These are phyloP conservation scores for Chionodraco myersi DNA, from an alignment of 2,113 vertebrate species.

Conservation along the genomic window DNA sequence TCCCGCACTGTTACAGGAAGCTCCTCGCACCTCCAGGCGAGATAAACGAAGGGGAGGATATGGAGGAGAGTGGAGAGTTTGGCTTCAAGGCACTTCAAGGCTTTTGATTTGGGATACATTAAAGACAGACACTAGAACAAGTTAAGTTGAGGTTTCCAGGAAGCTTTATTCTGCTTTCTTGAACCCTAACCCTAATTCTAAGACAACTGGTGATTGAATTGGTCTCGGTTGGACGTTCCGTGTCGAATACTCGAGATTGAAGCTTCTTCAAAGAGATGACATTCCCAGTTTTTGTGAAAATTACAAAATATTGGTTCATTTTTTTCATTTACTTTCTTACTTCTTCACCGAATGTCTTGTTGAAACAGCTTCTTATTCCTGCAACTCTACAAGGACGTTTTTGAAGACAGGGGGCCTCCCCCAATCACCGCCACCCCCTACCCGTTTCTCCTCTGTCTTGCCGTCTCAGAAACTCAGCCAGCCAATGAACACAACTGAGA, in stretches of 20 bases:
- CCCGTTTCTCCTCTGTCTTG: slow-evolving; percentile 63
- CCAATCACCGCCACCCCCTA: not conserved
- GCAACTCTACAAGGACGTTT: slow-evolving; percentile 37
- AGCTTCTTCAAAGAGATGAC: not conserved
- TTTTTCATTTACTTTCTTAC: not conserved
- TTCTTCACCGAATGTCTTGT: not conserved
- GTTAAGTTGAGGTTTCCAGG: not conserved
- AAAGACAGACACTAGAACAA: slow-evolving; percentile 24
- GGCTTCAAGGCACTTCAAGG: slow-evolving; percentile 36
- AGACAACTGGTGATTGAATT: not conserved
- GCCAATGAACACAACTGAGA: slow-evolving; percentile 76
- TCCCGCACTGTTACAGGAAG: slow-evolving; percentile 61
- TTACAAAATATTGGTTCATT: not conserved
- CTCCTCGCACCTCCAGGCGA: slow-evolving; percentile 70
- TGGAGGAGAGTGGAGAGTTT: slow-evolving; percentile 38
- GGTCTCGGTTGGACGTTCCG: not conserved
- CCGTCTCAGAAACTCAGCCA: slow-evolving; percentile 73
- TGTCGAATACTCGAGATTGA: not conserved
- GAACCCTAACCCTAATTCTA: too few species aligned
- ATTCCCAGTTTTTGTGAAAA: not conserved
- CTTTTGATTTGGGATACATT: slow-evolving; percentile 76
- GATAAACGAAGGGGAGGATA: slow-evolving; percentile 51
- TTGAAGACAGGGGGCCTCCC: slow-evolving; percentile 41
- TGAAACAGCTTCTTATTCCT: not conserved
- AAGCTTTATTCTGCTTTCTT: not conserved